These are phyloP conservation scores for Uria lomvia DNA, from an alignment of 2,113 vertebrate species.

Conservation along the genomic window DNA sequence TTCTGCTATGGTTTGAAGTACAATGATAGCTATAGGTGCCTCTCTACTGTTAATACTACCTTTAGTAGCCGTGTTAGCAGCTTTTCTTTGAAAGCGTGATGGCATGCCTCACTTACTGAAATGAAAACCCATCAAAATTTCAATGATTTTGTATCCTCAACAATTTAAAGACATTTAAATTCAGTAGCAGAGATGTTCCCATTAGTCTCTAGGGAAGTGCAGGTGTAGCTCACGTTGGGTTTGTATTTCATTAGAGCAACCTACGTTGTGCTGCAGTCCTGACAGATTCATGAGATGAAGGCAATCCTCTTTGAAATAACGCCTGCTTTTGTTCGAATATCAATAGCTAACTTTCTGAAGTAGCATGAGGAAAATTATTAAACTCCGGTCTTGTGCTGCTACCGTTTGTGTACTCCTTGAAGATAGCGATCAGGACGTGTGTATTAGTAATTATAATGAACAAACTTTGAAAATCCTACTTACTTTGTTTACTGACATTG, in stretches of 20 bases:
- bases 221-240: not conserved
- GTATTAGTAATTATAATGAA: not conserved
- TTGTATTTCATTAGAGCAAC: constrained; percentile 1
- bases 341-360: not conserved
- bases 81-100: not conserved
- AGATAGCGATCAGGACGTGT: not conserved
- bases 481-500: not conserved
- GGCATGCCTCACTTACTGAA: not conserved
- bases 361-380: not conserved
- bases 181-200: not conserved
- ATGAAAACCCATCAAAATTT: not conserved
- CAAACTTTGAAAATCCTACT: not conserved
- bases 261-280: not conserved
- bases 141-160: not conserved
- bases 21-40: not conserved
- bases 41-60: not conserved
- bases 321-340: not conserved
- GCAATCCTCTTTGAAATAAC: not conserved
- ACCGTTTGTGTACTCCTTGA: not conserved
- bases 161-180: not conserved
- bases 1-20: not conserved
- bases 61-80: not conserved
- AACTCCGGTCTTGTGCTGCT: not conserved
- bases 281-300: not conserved
- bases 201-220: not conserved